Conservation (phyloP, 2,797 vertebrate species). For the Dendrocincla fuliginosa region DNA sequence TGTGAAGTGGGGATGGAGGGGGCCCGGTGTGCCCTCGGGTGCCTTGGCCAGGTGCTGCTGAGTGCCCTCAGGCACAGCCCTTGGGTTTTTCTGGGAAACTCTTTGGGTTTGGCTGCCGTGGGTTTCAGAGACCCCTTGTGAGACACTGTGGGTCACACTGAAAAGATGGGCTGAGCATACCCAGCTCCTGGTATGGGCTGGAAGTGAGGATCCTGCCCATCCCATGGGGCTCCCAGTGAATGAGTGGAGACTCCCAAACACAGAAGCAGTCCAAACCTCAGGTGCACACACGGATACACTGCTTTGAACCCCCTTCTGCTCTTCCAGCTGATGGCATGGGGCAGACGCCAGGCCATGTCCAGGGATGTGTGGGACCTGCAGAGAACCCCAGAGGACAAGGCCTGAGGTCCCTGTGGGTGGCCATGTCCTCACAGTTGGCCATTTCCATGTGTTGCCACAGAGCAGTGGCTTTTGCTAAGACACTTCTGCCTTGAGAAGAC, state of each 20-base stretch:
- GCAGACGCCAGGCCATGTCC: neutral
- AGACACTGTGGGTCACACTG: neutral
- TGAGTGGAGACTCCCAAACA: neutral
- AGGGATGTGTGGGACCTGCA: neutral
- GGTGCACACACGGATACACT: rapidly evolving
- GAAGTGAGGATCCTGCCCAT: neutral
- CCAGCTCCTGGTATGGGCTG: neutral
- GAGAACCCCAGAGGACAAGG: neutral
- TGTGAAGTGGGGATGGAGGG: neutral
- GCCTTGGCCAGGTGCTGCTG: neutral
- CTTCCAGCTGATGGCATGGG: rapidly evolving
- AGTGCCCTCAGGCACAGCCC: neutral
- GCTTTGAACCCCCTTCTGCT: neutral
- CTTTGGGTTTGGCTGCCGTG: neutral
- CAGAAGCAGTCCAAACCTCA: neutral
- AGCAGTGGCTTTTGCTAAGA: neutral
- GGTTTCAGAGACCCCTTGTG: neutral
- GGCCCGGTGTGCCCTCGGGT: neutral
- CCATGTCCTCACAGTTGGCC: rapidly evolving
- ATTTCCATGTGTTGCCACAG: neutral
- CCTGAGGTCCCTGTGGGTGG: neutral
- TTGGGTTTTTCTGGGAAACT: neutral
- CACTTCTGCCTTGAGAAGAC: neutral
- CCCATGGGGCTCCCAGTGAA: neutral
- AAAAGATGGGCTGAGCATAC: neutral